A percentile compares a stretch with the other conserved stretches of the same genome.
Conservation (phyloP, 2,888 invertebrate genomes). For the Leptopilina myrica region DNA sequence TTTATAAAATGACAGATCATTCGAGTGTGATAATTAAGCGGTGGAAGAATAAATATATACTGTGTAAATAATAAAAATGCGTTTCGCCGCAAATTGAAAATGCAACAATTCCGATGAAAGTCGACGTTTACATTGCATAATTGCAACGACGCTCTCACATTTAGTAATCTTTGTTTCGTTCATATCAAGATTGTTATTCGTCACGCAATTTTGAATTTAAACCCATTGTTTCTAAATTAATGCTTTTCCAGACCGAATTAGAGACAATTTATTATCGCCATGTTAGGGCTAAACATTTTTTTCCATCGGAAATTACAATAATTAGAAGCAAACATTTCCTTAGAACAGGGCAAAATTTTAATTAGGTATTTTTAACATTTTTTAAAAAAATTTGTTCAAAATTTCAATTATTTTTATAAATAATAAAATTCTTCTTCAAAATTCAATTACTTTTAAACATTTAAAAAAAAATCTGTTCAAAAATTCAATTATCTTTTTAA, state of each 20-base stretch:
- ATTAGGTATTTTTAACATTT: no score
- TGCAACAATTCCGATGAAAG: conserved; percentile 1
- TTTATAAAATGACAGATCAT: not conserved
- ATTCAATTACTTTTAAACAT: no score
- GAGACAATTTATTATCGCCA: not conserved
- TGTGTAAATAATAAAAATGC: not conserved
- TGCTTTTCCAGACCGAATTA: not conserved
- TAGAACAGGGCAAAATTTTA: no score
- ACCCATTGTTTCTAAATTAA: conserved; percentile 1
- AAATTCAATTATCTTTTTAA: no score
- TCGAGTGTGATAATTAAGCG: not conserved
- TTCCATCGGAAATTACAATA: not conserved
- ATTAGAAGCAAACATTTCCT: no score
- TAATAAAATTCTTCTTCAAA: no score
- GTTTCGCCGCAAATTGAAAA: not conserved
- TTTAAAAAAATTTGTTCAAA: no score
- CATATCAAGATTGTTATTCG: conserved; percentile 2
- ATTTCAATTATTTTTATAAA: no score
- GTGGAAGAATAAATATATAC: not conserved
- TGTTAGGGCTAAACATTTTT: not conserved
- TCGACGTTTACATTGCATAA: conserved; percentile 2
- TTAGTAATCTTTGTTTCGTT: conserved; percentile 10
- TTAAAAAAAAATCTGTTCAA: no score
- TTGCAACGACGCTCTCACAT: conserved; percentile 2
- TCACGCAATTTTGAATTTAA: not conserved